Percentiles rank a stretch among this genome's conserved stretches.
Conservation (phyloP, 2,888 invertebrate species). For the Scrobipalpa atriplicella region DNA sequence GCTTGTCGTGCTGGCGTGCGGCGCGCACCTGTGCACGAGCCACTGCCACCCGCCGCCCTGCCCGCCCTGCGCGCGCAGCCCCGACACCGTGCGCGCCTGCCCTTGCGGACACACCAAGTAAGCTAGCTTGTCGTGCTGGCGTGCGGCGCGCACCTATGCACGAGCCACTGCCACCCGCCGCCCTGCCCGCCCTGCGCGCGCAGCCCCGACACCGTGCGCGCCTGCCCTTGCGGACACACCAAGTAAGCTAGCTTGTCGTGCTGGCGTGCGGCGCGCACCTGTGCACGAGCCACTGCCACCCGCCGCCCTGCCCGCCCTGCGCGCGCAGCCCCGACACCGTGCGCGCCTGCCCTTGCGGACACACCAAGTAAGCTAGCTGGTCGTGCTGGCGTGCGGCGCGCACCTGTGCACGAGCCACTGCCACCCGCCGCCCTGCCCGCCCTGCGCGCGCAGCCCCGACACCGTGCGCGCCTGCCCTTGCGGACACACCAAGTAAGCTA, state of each 20-base stretch:
- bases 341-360: conserved; percentile 67
- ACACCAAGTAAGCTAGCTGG: conserved; percentile 59
- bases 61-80: conserved; percentile 80
- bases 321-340: conserved; percentile 64
- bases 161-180: conserved; percentile 93
- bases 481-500: conserved; percentile 62
- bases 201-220: conserved; percentile 52
- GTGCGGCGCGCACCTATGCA: conserved; percentile 96
- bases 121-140: conserved; percentile 87
- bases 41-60: conserved; percentile 94
- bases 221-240: conserved; percentile 71
- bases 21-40: conserved; percentile 93
- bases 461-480: conserved; percentile 65
- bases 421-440: conserved; percentile 75
- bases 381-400: conserved; percentile 92
- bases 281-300: conserved; percentile 85
- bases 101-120: conserved; percentile 69
- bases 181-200: conserved; percentile 86
- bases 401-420: conserved; percentile 91
- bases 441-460: conserved; percentile 80
- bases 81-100: conserved; percentile 56
- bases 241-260: conserved; percentile 81
- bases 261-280: conserved; percentile 95
- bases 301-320: conserved; percentile 84
- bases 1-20: conserved; percentile 93